Percentiles rank a stretch among this genome's conserved stretches.
These are phyloP conservation scores for Leptinotarsa texana DNA, from an alignment of 1,140 invertebrate genomes.

Conservation along the genomic window DNA sequence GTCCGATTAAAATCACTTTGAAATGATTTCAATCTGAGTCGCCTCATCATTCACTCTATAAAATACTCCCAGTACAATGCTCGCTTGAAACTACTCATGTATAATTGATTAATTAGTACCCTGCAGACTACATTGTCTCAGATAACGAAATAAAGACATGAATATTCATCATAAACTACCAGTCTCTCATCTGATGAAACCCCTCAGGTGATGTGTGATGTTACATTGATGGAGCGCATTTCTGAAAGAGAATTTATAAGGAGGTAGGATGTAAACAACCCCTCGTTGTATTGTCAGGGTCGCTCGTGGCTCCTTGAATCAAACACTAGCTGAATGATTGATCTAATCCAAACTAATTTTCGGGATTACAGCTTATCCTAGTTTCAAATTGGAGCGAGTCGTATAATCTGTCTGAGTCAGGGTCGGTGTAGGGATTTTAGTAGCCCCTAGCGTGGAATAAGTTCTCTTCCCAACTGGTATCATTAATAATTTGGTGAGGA, in stretches of 20 bases:
- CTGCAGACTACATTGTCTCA: conserved; percentile 2
- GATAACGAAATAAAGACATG: conserved; percentile 1
- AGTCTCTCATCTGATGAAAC: not conserved
- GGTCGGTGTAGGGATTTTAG: not conserved
- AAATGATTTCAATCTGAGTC: no score
- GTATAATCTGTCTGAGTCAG: not conserved
- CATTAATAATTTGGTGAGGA: no score
- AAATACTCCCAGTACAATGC: not conserved
- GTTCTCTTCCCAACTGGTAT: no score
- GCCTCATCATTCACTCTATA: no score
- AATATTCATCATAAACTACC: not conserved
- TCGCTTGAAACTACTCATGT: not conserved
- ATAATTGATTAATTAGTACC: conserved; percentile 4
- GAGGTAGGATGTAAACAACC: not conserved
- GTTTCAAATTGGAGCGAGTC: not conserved
- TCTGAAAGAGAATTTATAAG: not conserved
- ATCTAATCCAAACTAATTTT: not conserved
- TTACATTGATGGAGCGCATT: not conserved
- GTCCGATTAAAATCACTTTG: no score
- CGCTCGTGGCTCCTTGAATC: not conserved
- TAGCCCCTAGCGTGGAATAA: not conserved
- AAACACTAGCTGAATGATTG: conserved; percentile 8
- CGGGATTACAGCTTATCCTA: not conserved
- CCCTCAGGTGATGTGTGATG: not conserved
- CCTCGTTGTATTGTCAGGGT: not conserved